phyloP scores from a whole-genome alignment of 1,140 invertebrate genomes.

The Meteorus sp. region DNA sequence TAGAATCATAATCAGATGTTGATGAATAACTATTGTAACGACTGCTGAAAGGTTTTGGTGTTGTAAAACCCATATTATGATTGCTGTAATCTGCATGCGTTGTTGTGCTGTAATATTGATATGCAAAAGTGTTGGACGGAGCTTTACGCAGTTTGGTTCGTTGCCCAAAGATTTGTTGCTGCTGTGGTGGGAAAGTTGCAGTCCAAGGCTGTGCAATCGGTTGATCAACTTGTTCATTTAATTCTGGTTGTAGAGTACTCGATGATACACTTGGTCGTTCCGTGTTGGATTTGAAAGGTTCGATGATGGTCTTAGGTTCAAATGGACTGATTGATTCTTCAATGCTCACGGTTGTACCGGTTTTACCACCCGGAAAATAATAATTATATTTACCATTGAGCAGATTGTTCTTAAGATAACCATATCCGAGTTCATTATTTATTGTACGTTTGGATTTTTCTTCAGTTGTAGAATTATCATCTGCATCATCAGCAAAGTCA shows the following conservation, averaged over 20 bases:
- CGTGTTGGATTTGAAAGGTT: slow-evolving; percentile 37
- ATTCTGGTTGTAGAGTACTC: slow-evolving; percentile 16
- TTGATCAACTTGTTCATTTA: not conserved
- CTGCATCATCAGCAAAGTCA: slow-evolving; percentile 47
- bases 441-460: slow-evolving; percentile 53
- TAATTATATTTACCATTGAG: slow-evolving; percentile 48
- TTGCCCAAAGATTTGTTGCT: slow-evolving; percentile 39
- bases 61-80: slow-evolving; percentile 16
- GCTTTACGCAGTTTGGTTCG: slow-evolving; percentile 44
- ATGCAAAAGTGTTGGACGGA: slow-evolving; percentile 25
- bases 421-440: slow-evolving; percentile 49
- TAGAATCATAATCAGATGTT: slow-evolving; percentile 15
- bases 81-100: slow-evolving; percentile 18
- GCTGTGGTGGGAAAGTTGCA: not conserved
- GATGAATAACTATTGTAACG: slow-evolving; percentile 14
- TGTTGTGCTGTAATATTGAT: slow-evolving; percentile 30
- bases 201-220: not conserved
- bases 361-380: slow-evolving; percentile 52
- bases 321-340: slow-evolving; percentile 56
- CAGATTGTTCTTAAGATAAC: slow-evolving; percentile 44
- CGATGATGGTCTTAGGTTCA: slow-evolving; percentile 50
- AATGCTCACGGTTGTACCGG: slow-evolving; percentile 52
- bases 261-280: slow-evolving; percentile 30
- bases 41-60: slow-evolving; percentile 18
- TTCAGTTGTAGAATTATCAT: slow-evolving; percentile 35